Evolutionary conservation across 2,797 vertebrate species (phyloP), one percentile per base, ranked within the genome.

Genomic region (Protosalanx chinensis): DNA sequence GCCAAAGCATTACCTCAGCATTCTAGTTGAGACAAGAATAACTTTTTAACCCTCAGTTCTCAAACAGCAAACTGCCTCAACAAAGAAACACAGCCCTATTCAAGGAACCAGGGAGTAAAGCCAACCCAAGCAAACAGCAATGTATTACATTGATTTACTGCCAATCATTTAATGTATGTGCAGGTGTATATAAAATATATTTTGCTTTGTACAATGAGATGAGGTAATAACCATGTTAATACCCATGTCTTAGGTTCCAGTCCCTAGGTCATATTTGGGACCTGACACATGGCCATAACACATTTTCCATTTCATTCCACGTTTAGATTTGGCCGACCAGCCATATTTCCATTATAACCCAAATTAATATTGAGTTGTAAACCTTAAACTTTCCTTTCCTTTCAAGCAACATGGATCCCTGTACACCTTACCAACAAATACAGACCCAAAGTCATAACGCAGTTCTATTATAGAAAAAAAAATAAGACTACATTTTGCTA

Each of bases 51-150:
- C 80, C 81, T 76, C 70, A 82, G 76, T 77, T 73, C 80, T 87
- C 72, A 2, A 86, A 81, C 73, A 74, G 79, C 76, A 81, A 74
- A 82, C 78, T 67, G 62, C 27, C 73, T 79, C 69, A 74, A 85
- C 73, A 87, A 88, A 87, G 82, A 88, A 87, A 90, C 88, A 86
- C 85, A 85, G 85, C 73, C 81, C 85, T 73, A 90, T 90, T 93
- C 85, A 89, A 82, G 77, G 77, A 76, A 88, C 80, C 72, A 64
- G 83, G 89, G 84, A 86, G 10, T 16, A 41, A 3, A 59, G 90
- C 92, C 92, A 93, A 92, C 71, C 68, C 83, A 88, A 91, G 89
- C 91, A 91, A 88, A 88, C 78, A 85, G 46, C 82, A 88, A 88
- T 85, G 85, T 88, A 86, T 84, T 87, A 86, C 88, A 86, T 13